phyloP scores from a whole-genome alignment of 2,113 vertebrate species.

The Muntiacus reevesi region DNA sequence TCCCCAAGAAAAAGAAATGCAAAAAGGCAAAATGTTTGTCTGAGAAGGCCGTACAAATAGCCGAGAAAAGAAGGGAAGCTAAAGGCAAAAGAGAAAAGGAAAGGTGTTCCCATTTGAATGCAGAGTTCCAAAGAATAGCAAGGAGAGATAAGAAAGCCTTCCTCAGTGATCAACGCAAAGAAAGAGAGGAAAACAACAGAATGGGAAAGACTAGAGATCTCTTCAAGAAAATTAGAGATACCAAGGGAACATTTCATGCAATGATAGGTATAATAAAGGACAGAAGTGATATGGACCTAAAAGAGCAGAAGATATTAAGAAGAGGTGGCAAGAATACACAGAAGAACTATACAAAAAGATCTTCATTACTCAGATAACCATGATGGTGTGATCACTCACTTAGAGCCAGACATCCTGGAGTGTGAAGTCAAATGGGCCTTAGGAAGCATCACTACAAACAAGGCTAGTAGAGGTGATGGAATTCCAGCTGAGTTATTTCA shows the following conservation, averaged over 20 bases:
- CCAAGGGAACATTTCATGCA: background rate
- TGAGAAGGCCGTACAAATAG: background rate
- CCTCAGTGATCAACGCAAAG: background rate
- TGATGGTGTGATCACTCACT: background rate
- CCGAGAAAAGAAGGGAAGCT: background rate
- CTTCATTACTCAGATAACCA: background rate
- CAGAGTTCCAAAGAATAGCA: background rate
- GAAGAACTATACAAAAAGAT: background rate
- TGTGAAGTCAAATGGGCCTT: background rate
- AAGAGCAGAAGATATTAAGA: background rate
- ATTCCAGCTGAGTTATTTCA: background rate
- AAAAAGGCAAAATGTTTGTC: background rate
- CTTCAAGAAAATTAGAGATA: background rate
- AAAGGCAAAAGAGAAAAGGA: background rate
- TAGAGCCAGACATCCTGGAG: background rate
- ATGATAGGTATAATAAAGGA: background rate
- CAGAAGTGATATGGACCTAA: background rate
- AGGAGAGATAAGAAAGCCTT: background rate
- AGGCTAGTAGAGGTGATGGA: background rate
- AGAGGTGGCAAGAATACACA: background rate
- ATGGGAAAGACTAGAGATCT: background rate
- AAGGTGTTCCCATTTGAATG: background rate
- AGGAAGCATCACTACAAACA: background rate
- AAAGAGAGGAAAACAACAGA: background rate
- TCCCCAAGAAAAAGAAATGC: background rate